Base-by-base conservation (phyloP, 2,797 vertebrate genomes). In the Holocentrus rufus region DNA sequence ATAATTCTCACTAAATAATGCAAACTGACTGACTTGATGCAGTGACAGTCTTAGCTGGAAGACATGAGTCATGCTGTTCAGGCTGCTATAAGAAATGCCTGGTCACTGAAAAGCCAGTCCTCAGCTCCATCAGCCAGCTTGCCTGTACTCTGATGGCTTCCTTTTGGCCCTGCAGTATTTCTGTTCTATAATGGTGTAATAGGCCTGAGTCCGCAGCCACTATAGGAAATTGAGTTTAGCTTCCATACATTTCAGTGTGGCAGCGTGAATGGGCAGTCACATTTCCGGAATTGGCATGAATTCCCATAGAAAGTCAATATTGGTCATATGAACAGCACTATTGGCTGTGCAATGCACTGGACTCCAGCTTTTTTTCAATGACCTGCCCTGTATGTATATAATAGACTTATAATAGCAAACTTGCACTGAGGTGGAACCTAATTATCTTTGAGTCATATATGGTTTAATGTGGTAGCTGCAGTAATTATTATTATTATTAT, bases 41-140 rank as follows among this genome's bases (percentile, higher is more conserved):
- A 25, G 22, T 31, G 25, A 27, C 36, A 55, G 9, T 15, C 17
- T 39, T 36, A 55, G 52, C 47, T 64, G 17, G 20, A 52, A 52
- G 62, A 10, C 52, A 39, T 81, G 17, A 20, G 22, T 63, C 31
- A 58, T 22, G 15, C 30, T 65, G 13, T 50, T 53, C 39, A 34
- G 46, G 46, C 50, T 23, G 7, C 44, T 47, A 60, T 64, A 74
- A 70, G 14, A 88, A 85, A 76, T 83, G 20, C 59, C 57, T 66
- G 67, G 27, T 36, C 42, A 1, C 5, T 25, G 7, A 4, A 31
- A 6, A 75, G 53, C 31, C 1, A 36, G 22, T 20, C 14, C 5
- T 44, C 56, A 36, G 14, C 27, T 46, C 64, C 69, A 23, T 10
- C 47, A 44, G 44, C 1, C 10, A 4, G 2, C 8, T n/a, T 5